Base-by-base conservation (phyloP, 2,113 vertebrate species). In the Shinisaurus crocodilurus region DNA sequence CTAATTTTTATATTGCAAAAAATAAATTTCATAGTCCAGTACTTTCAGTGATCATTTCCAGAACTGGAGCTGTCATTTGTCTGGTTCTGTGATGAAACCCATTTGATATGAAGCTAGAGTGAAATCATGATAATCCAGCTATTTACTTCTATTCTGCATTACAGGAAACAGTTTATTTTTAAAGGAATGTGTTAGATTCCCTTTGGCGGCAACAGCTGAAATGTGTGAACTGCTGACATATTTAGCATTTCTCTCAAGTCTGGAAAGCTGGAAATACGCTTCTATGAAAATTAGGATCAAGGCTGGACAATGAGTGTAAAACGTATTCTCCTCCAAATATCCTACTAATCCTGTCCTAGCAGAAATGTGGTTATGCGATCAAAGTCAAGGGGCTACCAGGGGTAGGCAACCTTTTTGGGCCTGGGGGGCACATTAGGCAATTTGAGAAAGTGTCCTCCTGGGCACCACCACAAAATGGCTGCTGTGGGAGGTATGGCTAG, bases 161-260 rank as follows among this genome's bases (percentile, higher is more conserved):
- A 27, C 60, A 79, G 34, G 72, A 85, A 79, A 85, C 74, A 13
- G 43, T 89, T 85, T 54, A 13, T 40, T 54, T 77, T 77, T 50
- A 75, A 69, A n/a, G 57, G 13, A 77, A 74, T 48, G 82, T 89
- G 87, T 88, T 88, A 80, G 32, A 88, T 88, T 88, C 60, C 57
- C 72, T 84, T 89, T 67, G 57, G 88, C 82, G 50, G 57, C 23
- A 10, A 45, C 74, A 69, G 72, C 25, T 85, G 82, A 77, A 85
- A 79, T 69, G 75, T 90, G 82, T 34, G 45, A 85, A 79, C 45
- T 40, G 74, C 25, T 65, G 60, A 70, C 82, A 34, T 79, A 79
- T 85, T 90, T 90, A 90, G 82, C 60, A 79, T 69, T 79, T 85
- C 60, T 70, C 67, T 90, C 82, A 50, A 79, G 89, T 79, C 60